Evolutionary conservation across 2,113 vertebrate species (phyloP), one percentile per base, ranked within the genome.

Genomic region (Peromyscus polionotus): DNA sequence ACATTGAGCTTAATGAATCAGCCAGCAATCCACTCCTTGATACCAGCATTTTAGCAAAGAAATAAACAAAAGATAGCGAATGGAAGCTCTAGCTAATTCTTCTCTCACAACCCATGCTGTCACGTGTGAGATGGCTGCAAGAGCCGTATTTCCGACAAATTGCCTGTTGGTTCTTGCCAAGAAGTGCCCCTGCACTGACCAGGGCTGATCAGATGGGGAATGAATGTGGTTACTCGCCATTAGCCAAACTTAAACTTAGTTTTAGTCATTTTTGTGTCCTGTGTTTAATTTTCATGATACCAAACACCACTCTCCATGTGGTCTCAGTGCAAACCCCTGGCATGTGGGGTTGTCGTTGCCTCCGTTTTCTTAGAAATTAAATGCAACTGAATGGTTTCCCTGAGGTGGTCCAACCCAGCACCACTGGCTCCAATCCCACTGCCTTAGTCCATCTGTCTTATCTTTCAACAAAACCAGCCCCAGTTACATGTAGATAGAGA

Each of bases 51-150:
- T 90, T 92, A 70, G 20, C 36, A 51, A 83, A 80, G 48, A 94
- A 83, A 92, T 83, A 94, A 91, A 94, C 75, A 92, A 73, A 93
- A 45, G 26, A 20, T 57, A 80, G 51, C 48, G 70, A 84, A 48
- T 57, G 73, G 36, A 48, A 75, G 24, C 51, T 70, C 48, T 33
- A 20, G 7, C 70, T 80, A 85, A 36, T 90, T 92, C 54, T 68
- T 42, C 59, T 19, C 51, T 93, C 36, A 26, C 48, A 33, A 31
- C 26, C 83, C 31, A 36, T 13, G 9, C 70, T 54, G 0, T 33
- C 26, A 65, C 22, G 10, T 81, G 90, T 75, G 39, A 86, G 51
- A 90, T 83, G 67, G 67, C 59, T 24, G 33, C 80, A 42, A 68
- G 24, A 54, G n/a, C 51, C 33, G 0, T 54, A 13, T 83, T 42